Evolutionary conservation across 2,888 invertebrate genomes (phyloP).

Genomic region (Ophion ellenae): DNA sequence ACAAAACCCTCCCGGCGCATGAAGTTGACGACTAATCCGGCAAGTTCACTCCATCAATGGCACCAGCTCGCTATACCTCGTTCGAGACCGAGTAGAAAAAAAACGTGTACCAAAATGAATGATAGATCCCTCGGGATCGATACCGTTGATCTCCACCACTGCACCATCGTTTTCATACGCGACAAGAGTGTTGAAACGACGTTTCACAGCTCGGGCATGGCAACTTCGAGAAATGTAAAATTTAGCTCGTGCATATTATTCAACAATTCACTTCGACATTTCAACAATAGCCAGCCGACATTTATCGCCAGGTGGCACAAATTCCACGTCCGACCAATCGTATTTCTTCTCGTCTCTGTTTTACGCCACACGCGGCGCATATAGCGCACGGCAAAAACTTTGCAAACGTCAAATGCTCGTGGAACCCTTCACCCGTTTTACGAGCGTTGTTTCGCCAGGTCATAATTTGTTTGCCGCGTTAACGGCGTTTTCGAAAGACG

Average conservation of each 20-base stretch:
- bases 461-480: conserved; percentile 32
- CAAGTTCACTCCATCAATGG: no score
- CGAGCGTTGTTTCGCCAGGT: conserved; percentile 7
- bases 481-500: background rate
- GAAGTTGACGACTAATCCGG: no score
- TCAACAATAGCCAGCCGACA: background rate
- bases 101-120: no score
- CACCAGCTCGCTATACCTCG: no score
- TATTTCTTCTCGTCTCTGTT: conserved; percentile 1
- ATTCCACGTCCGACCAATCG: conserved; percentile 2
- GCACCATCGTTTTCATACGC: no score
- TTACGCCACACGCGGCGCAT: background rate
- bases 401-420: background rate
- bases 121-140: no score
- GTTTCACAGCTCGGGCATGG: background rate
- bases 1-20: no score
- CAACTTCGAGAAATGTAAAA: no score
- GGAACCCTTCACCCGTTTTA: conserved; percentile 39
- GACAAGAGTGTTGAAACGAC: background rate
- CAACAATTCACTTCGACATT: background rate
- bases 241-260: background rate
- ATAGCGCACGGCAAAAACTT: background rate
- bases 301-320: conserved; percentile 18
- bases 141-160: no score
- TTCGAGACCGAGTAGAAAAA: no score